phyloP scores from a whole-genome alignment of 2,113 vertebrate species.

The Solenodon paradoxus region DNA sequence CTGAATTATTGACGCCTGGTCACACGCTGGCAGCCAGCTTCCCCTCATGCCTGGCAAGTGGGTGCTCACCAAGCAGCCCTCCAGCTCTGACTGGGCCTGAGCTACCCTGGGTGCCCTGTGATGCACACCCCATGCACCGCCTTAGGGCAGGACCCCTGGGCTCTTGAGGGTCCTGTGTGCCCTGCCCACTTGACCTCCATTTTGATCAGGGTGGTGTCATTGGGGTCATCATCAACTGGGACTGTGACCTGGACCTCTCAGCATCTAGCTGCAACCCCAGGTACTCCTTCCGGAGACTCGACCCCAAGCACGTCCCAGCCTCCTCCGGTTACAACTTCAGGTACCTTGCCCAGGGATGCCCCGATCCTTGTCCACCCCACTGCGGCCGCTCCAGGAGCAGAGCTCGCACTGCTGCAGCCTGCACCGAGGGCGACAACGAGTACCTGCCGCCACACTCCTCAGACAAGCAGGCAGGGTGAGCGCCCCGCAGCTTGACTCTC shows the following conservation, averaged over 20 bases:
- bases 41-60: not conserved
- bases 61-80: not conserved
- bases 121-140: not conserved
- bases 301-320: conserved; percentile 81
- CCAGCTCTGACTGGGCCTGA: too few species aligned
- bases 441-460: not conserved
- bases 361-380: not conserved
- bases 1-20: conserved; percentile 29
- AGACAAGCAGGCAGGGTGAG: not conserved
- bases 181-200: not conserved
- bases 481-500: too few species aligned
- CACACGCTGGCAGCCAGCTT: not conserved
- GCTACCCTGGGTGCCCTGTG: not conserved
- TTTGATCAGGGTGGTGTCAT: conserved; percentile 87
- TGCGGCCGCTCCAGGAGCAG: not conserved
- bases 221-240: conserved; percentile 88
- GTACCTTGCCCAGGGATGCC: conserved; percentile 54
- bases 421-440: not conserved
- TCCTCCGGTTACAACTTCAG: conserved; percentile 88
- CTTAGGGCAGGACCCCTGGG: not conserved
- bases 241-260: conserved; percentile 88
- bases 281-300: conserved; percentile 89
- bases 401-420: too few species aligned
- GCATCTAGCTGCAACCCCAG: conserved; percentile 84
- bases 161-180: not conserved